Base-by-base conservation (phyloP, 1,140 invertebrate genomes). In the Paraescarpia echinospica region DNA sequence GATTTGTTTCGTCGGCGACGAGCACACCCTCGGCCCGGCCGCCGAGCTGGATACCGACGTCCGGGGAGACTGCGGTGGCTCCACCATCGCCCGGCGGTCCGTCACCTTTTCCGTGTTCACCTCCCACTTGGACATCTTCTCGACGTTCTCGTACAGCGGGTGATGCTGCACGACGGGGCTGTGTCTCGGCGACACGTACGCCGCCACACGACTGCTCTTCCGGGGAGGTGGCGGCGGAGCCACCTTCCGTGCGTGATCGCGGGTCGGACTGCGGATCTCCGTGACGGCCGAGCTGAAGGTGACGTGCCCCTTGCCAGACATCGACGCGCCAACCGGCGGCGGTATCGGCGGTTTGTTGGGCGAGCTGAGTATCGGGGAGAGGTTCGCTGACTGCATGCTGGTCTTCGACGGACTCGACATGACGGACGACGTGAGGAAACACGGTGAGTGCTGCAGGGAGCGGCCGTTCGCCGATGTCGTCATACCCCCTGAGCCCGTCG, bases 161-260 rank as follows among this genome's bases (percentile, higher is more conserved):
- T 88, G 35, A 27, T 35, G 92, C 89, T 33, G 97, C 97, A 93
- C 97, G 94, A 94, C 96, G 97, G 4, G 97, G 97, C 93, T 97
- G 97, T 35, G 97, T 97, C 6, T 98, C 98, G 89, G 98, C 98
- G n/a, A 97, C 97, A 93, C 98, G 96, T 5, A 98, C 98, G 35
- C 97, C 98, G 22, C 59, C 12, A 77, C 59, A 94, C 98, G 97
- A 48, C 98, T 98, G 92, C 97, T 98, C 90, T 98, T 98, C 91
- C 98, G 97, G 27, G 98, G 98, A 33, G 98, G 98, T 59, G 98
- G 98, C n/a, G 98, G 98, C 41, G 98, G 98, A n/a, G 98, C 98
- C 34, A 98, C 97, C 93, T 98, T 97, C 94, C 89, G 41, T 92
- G 92, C 93, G 33, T 48, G 2, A 14, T 59, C 91, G 34, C 33